These are phyloP conservation scores for Parnassius mnemosyne DNA, from an alignment of 2,888 invertebrate genomes.

Conservation along the genomic window DNA sequence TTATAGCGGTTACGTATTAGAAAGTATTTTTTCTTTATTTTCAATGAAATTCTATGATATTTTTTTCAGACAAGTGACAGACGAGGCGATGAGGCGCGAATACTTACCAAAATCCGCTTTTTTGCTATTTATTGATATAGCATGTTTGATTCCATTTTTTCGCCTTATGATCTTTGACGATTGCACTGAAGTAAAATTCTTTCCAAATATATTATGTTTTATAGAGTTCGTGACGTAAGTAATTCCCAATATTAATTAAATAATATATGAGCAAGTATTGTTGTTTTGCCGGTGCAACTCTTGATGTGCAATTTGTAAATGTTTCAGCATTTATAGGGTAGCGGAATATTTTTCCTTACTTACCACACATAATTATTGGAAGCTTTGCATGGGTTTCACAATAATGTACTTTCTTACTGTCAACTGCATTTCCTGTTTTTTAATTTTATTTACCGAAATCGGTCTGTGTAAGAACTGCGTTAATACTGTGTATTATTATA, in stretches of 20 bases:
- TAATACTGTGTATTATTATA: conserved; percentile 30
- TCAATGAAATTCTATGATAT: neutral
- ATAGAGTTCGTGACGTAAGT: conserved; percentile 58
- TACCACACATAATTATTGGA: conserved; percentile 46
- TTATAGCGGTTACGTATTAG: too few species aligned
- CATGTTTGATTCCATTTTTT: conserved; percentile 52
- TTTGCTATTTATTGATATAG: conserved; percentile 46
- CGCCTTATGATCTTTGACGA: conserved; percentile 36
- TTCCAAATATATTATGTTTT: conserved; percentile 54
- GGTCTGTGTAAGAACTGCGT: conserved; percentile 46
- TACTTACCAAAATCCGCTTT: conserved; percentile 52
- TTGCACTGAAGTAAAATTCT: conserved; percentile 41
- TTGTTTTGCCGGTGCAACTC: too few species aligned
- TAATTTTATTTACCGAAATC: conserved; percentile 47
- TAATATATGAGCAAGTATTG: too few species aligned
- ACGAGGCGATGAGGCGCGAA: conserved; percentile 53
- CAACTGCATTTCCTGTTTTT: conserved; percentile 49
- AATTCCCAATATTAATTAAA: neutral
- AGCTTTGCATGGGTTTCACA: conserved; percentile 45
- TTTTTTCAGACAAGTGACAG: conserved; percentile 41
- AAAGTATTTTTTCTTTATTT: too few species aligned
- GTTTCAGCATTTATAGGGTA: conserved; percentile 58
- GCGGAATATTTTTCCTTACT: conserved; percentile 49
- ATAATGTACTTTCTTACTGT: conserved; percentile 41
- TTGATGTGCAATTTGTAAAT: neutral